These are phyloP conservation scores for Euzophera pinguis DNA, from an alignment of 2,888 invertebrate genomes.

Conservation along the genomic window DNA sequence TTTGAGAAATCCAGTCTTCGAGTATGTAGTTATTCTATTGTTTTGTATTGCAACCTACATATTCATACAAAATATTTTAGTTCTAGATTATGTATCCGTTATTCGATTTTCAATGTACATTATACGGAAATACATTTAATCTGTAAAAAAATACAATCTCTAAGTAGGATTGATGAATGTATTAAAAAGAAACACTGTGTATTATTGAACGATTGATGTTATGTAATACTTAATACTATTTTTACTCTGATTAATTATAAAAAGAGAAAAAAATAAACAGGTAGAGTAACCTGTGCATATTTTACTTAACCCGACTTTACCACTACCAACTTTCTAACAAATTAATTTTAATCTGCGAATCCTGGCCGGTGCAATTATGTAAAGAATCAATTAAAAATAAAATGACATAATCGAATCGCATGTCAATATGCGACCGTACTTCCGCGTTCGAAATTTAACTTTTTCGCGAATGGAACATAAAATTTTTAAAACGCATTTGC, in stretches of 20 bases:
- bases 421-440: conserved; percentile 40
- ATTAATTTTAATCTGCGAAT: background rate
- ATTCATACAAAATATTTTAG: too few species aligned
- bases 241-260: background rate
- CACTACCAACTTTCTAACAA: background rate
- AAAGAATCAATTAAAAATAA: conserved; percentile 23
- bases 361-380: conserved; percentile 2
- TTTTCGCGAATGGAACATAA: conserved; percentile 21
- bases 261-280: too few species aligned
- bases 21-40: too few species aligned
- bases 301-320: too few species aligned
- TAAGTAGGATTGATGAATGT: too few species aligned
- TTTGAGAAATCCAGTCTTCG: background rate
- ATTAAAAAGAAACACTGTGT: too few species aligned
- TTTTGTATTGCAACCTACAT: too few species aligned
- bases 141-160: background rate
- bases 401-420: conserved; percentile 32
- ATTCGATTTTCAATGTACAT: too few species aligned
- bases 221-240: background rate
- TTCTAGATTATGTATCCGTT: too few species aligned
- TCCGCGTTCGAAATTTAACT: conserved; percentile 43
- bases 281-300: too few species aligned
- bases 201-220: background rate
- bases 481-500: conserved; percentile 15
- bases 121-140: too few species aligned